Percentiles rank a stretch among this genome's conserved stretches.
These are phyloP conservation scores for Drosophila subpulchrella DNA, from an alignment of 1,140 invertebrate species.

Conservation along the genomic window DNA sequence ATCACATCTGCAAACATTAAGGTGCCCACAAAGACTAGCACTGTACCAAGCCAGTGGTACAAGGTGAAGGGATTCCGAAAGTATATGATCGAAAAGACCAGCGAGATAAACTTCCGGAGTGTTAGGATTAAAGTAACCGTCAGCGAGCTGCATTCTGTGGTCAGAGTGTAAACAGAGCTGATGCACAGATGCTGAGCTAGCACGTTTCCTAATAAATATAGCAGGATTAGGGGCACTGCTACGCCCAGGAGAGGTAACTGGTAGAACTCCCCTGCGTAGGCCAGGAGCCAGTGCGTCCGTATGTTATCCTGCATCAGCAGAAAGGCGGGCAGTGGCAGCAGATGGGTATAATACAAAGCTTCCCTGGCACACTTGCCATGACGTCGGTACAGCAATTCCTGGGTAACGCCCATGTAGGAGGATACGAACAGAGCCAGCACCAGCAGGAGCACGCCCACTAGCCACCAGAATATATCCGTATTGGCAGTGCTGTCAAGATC, in stretches of 20 bases:
- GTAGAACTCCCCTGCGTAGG: slow-evolving; percentile 60
- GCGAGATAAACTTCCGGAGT: slow-evolving; percentile 96
- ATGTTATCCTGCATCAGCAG: slow-evolving; percentile 89
- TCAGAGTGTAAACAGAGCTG: slow-evolving; percentile 97
- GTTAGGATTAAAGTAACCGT: slow-evolving; percentile 98
- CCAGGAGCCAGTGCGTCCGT: slow-evolving; percentile 84
- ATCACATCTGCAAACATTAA: slow-evolving; percentile 89
- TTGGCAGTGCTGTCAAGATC: background rate
- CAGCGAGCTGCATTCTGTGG: slow-evolving; percentile 96
- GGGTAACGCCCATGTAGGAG: slow-evolving; percentile 98
- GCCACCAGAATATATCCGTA: slow-evolving; percentile 89
- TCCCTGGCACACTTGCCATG: slow-evolving; percentile 97
- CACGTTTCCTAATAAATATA: slow-evolving; percentile 94
- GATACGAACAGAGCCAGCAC: slow-evolving; percentile 96
- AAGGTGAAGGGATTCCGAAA: slow-evolving; percentile 97
- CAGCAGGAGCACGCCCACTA: slow-evolving; percentile 92
- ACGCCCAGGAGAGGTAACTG: slow-evolving; percentile 84
- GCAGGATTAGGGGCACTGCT: slow-evolving; percentile 89
- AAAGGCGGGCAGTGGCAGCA: slow-evolving; percentile 72
- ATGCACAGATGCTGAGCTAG: slow-evolving; percentile 98
- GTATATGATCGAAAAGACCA: slow-evolving; percentile 97
- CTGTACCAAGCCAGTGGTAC: slow-evolving; percentile 96
- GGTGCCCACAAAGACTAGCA: slow-evolving; percentile 96
- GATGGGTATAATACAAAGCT: slow-evolving; percentile 94
- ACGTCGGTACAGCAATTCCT: slow-evolving; percentile 94